phyloP scores from a whole-genome alignment of 2,113 vertebrate species.

The Oenanthe oenanthe region DNA sequence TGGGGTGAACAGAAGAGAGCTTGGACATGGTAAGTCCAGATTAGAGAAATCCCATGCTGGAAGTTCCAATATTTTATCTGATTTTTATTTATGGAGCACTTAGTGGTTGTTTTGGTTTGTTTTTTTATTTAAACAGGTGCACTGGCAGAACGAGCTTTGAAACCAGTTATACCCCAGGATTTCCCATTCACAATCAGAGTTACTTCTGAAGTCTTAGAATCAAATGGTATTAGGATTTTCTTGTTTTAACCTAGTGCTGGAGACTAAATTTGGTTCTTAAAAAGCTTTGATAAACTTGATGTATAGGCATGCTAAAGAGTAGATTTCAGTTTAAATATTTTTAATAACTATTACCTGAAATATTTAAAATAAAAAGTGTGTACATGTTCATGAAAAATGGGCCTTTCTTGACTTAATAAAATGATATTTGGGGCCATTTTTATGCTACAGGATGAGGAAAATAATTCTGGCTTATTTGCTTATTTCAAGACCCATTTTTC shows the following conservation, averaged over 20 bases:
- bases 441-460: not conserved
- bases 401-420: not conserved
- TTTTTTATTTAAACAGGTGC: constrained; percentile 80
- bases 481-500: not conserved
- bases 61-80: not conserved
- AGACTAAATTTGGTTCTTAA: not conserved
- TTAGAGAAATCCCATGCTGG: not conserved
- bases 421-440: not conserved
- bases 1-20: constrained; percentile 89
- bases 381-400: not conserved
- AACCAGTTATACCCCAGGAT: constrained; percentile 89
- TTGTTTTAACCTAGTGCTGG: not conserved
- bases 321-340: not conserved
- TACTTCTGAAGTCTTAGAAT: constrained; percentile 95
- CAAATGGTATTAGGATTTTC: constrained; percentile 83
- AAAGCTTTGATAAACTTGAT: not conserved
- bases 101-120: not conserved
- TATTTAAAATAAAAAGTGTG: not conserved
- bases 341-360: not conserved
- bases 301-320: not conserved
- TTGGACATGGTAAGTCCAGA: constrained; percentile 89
- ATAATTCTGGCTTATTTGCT: not conserved
- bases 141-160: constrained; percentile 92
- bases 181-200: constrained; percentile 97
- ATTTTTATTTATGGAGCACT: not conserved